phyloP scores from a whole-genome alignment of 2,888 invertebrate genomes.

The Nomada lathburiana region DNA sequence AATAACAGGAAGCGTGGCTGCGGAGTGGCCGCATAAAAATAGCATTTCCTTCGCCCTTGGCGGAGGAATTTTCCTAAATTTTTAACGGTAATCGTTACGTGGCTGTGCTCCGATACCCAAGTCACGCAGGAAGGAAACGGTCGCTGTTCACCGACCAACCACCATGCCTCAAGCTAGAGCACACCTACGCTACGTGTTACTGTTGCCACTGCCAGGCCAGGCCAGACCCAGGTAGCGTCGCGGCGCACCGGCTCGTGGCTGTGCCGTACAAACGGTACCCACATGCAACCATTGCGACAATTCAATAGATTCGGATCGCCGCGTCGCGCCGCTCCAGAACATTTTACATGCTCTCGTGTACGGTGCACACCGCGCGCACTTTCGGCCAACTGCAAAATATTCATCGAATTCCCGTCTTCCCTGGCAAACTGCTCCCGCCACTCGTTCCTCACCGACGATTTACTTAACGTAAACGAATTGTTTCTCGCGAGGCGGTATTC shows the following conservation, averaged over 20 bases:
- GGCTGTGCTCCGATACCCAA: constrained; percentile 63
- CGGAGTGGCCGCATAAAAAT: constrained; percentile 62
- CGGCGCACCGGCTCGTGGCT: neutral
- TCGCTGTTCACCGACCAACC: neutral
- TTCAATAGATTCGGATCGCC: constrained; percentile 66
- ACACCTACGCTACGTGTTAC: neutral
- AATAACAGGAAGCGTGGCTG: constrained; percentile 22
- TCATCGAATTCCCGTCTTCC: neutral
- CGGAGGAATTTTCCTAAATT: constrained; percentile 71
- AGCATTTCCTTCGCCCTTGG: constrained; percentile 50
- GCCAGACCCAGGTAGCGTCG: neutral
- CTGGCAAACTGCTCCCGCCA: neutral
- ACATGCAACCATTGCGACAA: constrained; percentile 54
- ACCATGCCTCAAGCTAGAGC: neutral
- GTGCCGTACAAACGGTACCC: constrained; percentile 9
- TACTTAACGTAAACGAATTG: constrained; percentile 8
- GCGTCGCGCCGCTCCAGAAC: constrained; percentile 11
- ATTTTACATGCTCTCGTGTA: constrained; percentile 40
- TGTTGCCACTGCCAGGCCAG: neutral
- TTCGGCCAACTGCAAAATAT: constrained; percentile 39
- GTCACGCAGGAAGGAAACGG: constrained; percentile 63
- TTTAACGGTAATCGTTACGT: constrained; percentile 72
- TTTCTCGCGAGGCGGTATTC: neutral
- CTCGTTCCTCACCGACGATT: neutral
- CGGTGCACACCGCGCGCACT: constrained; percentile 28